Percentiles rank a stretch among this genome's conserved stretches.
Conservation (phyloP, 1,140 invertebrate species). For the Eumaeus atala region DNA sequence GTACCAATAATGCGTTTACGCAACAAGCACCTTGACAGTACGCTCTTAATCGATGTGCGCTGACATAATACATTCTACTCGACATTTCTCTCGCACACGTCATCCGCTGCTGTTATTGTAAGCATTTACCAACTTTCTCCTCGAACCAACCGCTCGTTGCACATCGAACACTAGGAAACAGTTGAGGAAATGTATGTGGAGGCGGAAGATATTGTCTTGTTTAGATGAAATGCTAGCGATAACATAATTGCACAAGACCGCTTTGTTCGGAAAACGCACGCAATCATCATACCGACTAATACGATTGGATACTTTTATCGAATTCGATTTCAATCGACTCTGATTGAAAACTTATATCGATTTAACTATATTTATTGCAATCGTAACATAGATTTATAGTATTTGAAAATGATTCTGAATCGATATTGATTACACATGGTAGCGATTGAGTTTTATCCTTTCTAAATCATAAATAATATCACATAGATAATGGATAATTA, state of each 20-base stretch:
- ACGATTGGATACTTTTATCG: slow-evolving; percentile 55
- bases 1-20: slow-evolving; percentile 58
- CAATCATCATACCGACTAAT: slow-evolving; percentile 30
- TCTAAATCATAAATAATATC: slow-evolving; percentile 25
- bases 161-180: neutral
- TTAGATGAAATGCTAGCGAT: slow-evolving; percentile 60
- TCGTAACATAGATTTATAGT: slow-evolving; percentile 40
- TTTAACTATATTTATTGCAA: slow-evolving; percentile 29
- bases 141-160: slow-evolving; percentile 18
- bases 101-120: slow-evolving; percentile 21
- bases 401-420: slow-evolving; percentile 33
- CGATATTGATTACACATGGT: slow-evolving; percentile 26
- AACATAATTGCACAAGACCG: slow-evolving; percentile 63
- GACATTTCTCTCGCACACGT: slow-evolving; percentile 28
- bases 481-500: slow-evolving; percentile 12
- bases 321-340: slow-evolving; percentile 27
- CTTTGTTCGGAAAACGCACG: slow-evolving; percentile 51
- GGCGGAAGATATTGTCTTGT: slow-evolving; percentile 23
- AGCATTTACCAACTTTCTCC: slow-evolving; percentile 13
- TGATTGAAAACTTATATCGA: slow-evolving; percentile 38
- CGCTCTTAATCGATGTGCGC: slow-evolving; percentile 43
- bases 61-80: slow-evolving; percentile 38
- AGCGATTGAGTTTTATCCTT: slow-evolving; percentile 27
- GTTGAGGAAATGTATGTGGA: slow-evolving; percentile 25
- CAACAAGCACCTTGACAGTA: slow-evolving; percentile 65